A percentile compares a stretch with the other conserved stretches of the same genome.
phyloP scores from a whole-genome alignment of 2,113 vertebrate species.

The Pipra filicauda region DNA sequence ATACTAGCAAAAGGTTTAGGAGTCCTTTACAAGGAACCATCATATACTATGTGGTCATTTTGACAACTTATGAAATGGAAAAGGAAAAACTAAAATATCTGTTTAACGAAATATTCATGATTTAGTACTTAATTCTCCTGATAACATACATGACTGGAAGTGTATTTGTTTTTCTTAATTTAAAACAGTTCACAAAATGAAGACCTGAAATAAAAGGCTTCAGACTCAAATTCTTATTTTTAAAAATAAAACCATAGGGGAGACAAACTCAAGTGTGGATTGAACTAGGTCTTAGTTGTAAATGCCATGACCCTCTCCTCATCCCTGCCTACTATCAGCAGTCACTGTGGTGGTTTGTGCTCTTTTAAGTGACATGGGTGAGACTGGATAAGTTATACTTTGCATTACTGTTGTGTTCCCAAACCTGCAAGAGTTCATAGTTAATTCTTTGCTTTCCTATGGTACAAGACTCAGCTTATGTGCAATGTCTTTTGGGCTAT shows the following conservation, averaged over 20 bases:
- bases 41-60: conserved; percentile 29
- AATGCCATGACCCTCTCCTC: background rate
- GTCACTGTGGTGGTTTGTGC: background rate
- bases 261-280: background rate
- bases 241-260: background rate
- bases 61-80: background rate
- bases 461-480: background rate
- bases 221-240: background rate
- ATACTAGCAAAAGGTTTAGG: conserved; percentile 53
- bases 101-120: background rate
- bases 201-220: background rate
- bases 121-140: background rate
- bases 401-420: accelerated
- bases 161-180: background rate
- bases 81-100: background rate
- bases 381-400: background rate
- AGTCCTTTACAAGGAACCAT: conserved; percentile 54
- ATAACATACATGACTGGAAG: background rate
- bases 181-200: background rate
- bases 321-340: background rate
- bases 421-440: background rate
- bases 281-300: background rate
- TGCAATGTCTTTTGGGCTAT: background rate
- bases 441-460: background rate
- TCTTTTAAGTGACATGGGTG: background rate